Conservation (phyloP, 2,797 vertebrate species). For the Decapterus maruadsi region DNA sequence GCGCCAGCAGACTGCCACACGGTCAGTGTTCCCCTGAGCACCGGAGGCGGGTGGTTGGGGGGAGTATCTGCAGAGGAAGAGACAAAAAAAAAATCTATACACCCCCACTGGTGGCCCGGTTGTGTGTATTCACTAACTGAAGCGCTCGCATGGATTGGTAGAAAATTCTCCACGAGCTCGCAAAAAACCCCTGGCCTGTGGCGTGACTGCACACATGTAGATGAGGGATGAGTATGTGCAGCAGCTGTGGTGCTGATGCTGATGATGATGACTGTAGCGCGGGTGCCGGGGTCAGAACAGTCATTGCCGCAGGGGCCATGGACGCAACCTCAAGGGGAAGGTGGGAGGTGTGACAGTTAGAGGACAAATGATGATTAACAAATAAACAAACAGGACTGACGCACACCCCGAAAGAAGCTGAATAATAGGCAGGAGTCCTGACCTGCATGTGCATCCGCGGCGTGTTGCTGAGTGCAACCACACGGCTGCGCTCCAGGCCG, state of each 20-base stretch:
- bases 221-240: slow-evolving; percentile 16
- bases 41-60: not conserved
- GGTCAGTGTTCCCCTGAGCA: slow-evolving; percentile 56
- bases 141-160: slow-evolving; percentile 16
- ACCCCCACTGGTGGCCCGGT: slow-evolving; percentile 51
- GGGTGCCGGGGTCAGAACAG: slow-evolving; percentile 39
- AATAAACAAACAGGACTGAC: slow-evolving; percentile 25
- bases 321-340: slow-evolving; percentile 7
- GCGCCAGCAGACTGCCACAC: slow-evolving; percentile 43
- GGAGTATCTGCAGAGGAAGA: slow-evolving; percentile 35
- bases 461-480: not conserved
- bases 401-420: not conserved
- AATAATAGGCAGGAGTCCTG: slow-evolving; percentile 1
- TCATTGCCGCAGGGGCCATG: slow-evolving; percentile 31
- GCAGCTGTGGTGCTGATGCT: not conserved
- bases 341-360: slow-evolving; percentile 21
- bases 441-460: not conserved
- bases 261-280: not conserved
- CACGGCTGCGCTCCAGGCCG: slow-evolving; percentile 16
- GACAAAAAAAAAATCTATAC: slow-evolving; percentile 67
- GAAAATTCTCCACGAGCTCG: slow-evolving; percentile 23
- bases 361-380: slow-evolving; percentile 54
- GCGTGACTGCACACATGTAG: slow-evolving; percentile 25
- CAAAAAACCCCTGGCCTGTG: slow-evolving; percentile 32
- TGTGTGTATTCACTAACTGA: slow-evolving; percentile 50